Evolutionary conservation across 2,797 vertebrate species (phyloP), one percentile per base, ranked within the genome.

Genomic region (Mus caroli): DNA sequence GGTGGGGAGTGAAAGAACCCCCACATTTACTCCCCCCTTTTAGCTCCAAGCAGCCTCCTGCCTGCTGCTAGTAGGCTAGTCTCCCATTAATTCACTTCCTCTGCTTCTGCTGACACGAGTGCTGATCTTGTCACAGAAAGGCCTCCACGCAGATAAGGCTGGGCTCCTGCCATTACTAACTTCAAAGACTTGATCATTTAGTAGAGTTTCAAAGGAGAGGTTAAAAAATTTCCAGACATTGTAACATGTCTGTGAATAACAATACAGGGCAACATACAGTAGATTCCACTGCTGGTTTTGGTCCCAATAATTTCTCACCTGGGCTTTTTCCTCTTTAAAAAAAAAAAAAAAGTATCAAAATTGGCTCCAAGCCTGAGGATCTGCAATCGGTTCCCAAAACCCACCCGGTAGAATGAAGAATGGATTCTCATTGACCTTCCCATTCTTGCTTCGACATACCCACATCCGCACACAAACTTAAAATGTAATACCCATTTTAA

Each of bases 21-120:
- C 80, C 79, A 92, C 92, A 91, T 93, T 96, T 95, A 90, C 91
- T 96, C 95, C 88, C 90, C 76, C 15, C 1, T 78, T 78, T 88
- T 34, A 0, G 90, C 88, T 76, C 19, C 9, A 24, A 88, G 80
- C 0, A 71, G 62, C 89, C 88, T 83, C 78, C 84, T 92, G 94
- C 87, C 91, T 69, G 24, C 91, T 62, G 77, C 75, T 91, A 76
- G 67, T 60, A 77, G 71, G 73, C 76, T 60, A 50, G 92, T 69
- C 94, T 83, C 46, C 56, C 11, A 50, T 86, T 96, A 96, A 93
- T 94, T 46, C 91, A 4, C 22, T 94, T 90, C 92, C 56, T 94
- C 71, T 89, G 54, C 62, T 76, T 97, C 96, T 93, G 43, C 75
- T 52, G 96, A 95, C 90, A 91, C 58, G 91, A 50, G 0, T 52